A percentile compares a stretch with the other conserved stretches of the same genome.
Evolutionary conservation across 2,888 invertebrate species (phyloP).

Genomic region (Trissoscelio sp.): DNA sequence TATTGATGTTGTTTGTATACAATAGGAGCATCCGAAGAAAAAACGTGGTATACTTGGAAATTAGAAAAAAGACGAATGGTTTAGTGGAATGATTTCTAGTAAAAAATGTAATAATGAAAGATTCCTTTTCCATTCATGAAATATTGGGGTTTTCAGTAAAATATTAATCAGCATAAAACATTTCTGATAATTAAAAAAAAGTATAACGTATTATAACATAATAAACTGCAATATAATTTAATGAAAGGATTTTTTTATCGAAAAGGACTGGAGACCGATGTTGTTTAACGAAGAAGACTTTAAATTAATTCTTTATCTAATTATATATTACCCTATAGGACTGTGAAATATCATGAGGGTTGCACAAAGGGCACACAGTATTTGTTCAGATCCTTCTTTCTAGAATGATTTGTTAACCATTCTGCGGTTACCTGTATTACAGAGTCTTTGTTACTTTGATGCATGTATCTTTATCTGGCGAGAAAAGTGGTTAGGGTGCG

Average conservation of each 20-base stretch:
- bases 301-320: too few relatives aligned
- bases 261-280: too few relatives aligned
- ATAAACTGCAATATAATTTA: too few relatives aligned
- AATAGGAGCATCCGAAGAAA: slow-evolving; percentile 1
- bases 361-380: slow-evolving; percentile 23
- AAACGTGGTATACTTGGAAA: slow-evolving; percentile 21
- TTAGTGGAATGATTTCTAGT: background rate
- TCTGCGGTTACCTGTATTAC: slow-evolving; percentile 20
- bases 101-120: slow-evolving; percentile 1
- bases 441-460: slow-evolving; percentile 16
- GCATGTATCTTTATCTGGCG: slow-evolving; percentile 2
- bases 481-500: slow-evolving; percentile 19
- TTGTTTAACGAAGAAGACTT: too few relatives aligned
- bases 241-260: too few relatives aligned
- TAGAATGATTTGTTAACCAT: slow-evolving; percentile 42
- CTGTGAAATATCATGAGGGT: slow-evolving; percentile 25
- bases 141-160: background rate
- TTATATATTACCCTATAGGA: slow-evolving; percentile 17
- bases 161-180: background rate
- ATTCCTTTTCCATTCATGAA: background rate
- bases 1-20: slow-evolving; percentile 15
- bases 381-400: slow-evolving; percentile 35
- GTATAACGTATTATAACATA: too few relatives aligned
- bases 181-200: background rate
- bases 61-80: too few relatives aligned